phyloP scores from a whole-genome alignment of 2,113 vertebrate species.

The Forbesichthys agassizii region DNA sequence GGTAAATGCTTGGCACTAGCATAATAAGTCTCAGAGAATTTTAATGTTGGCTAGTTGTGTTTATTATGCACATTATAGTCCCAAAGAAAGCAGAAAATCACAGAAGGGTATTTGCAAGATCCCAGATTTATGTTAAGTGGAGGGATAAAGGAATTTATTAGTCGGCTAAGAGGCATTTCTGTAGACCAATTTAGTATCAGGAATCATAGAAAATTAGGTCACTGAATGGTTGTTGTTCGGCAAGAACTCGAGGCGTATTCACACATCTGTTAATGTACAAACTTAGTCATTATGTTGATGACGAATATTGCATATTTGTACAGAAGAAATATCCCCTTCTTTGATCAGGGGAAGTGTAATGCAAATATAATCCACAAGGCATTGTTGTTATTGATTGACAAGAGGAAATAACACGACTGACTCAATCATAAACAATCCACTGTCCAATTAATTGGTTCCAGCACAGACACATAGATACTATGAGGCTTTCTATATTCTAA shows the following conservation, averaged over 20 bases:
- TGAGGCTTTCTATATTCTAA: conserved; percentile 43
- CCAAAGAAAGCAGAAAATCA: conserved; percentile 20
- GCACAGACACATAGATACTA: conserved; percentile 23
- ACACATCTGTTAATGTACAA: neutral
- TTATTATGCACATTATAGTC: conserved; percentile 8
- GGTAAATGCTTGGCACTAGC: conserved; percentile 6
- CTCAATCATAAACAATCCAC: conserved; percentile 21
- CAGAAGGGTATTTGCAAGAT: neutral
- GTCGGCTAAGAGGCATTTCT: neutral
- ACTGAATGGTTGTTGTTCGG: too few relatives aligned
- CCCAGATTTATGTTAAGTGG: too few relatives aligned
- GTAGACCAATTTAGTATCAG: neutral
- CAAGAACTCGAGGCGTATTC: neutral
- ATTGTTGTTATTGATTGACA: conserved; percentile 3
- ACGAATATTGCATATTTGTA: too few relatives aligned
- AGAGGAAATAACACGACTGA: conserved; percentile 21
- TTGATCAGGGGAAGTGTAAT: conserved; percentile 18
- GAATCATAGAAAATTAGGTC: neutral
- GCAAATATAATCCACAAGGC: conserved; percentile 49
- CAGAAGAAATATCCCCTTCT: conserved; percentile 2
- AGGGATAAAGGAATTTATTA: neutral
- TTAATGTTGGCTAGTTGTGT: neutral
- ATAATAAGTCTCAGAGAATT: neutral
- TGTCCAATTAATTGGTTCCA: conserved; percentile 23
- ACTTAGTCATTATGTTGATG: neutral